Conservation (phyloP, 2,113 vertebrate species). For the Misgurnus mizolepis region DNA sequence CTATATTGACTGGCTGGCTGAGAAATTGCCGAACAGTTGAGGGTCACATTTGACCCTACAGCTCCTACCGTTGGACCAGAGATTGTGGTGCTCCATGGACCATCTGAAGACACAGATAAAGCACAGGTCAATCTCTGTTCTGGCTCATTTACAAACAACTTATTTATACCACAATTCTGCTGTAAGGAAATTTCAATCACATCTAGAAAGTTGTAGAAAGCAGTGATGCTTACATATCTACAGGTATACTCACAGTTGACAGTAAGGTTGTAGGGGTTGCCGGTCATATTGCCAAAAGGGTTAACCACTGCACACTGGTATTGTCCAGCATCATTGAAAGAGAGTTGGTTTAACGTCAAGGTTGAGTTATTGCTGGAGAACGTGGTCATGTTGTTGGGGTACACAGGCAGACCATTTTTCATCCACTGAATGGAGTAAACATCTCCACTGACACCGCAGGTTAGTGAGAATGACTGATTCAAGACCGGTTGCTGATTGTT, state of each 20-base stretch:
- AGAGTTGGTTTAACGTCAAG: conserved; percentile 25
- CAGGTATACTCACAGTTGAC: conserved; percentile 69
- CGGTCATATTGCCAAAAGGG: conserved; percentile 42
- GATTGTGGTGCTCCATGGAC: conserved; percentile 46
- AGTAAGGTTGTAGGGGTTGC: conserved; percentile 43
- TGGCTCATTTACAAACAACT: neutral
- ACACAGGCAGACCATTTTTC: conserved; percentile 21
- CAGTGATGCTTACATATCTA: no score
- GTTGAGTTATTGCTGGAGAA: conserved; percentile 42
- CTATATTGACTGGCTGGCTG: conserved; percentile 55
- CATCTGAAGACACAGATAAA: conserved; percentile 43
- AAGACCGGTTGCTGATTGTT: conserved; percentile 44
- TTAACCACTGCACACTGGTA: conserved; percentile 56
- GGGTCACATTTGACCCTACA: conserved; percentile 28
- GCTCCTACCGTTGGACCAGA: conserved; percentile 53
- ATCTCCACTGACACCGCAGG: conserved; percentile 56
- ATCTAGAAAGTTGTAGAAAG: no score
- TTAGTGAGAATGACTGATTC: conserved; percentile 51
- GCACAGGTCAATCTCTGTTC: neutral
- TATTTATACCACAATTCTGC: neutral
- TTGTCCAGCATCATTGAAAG: conserved; percentile 41
- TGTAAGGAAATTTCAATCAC: neutral
- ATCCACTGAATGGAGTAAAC: conserved; percentile 59
- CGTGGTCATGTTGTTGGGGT: conserved; percentile 5
- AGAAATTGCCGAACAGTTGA: conserved; percentile 64